Evolutionary conservation across 2,888 invertebrate species (phyloP), one percentile per base, ranked within the genome.

Genomic region (Esperia sulphurella): DNA sequence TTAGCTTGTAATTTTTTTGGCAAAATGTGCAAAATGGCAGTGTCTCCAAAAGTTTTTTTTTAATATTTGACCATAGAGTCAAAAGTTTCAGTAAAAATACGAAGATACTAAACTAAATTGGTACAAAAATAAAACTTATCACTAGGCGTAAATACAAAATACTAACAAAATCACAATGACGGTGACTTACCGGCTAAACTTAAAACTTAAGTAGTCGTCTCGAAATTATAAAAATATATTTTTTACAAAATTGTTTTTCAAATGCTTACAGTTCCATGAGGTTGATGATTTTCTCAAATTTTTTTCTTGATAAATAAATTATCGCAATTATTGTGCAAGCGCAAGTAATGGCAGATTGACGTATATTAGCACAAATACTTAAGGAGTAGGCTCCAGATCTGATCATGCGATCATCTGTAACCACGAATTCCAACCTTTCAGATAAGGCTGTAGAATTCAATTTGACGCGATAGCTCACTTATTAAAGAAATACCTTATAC

Each of bases 41-140:
- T 86, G 81, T 75, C 50, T 46, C 50, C 48, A 54, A 45, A 52
- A 51, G 50, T 48, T 54, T 53, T 57, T 13, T 49, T 54, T 53
- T 50, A 48, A 49, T 64, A 70, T 67, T 69, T 68, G 66, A 71
- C 67, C 63, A 50, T 55, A 51, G 6, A 35, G 48, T 51, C 53
- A 56, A 54, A 42, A 14, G 49, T 53, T 51, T 49, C 45, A 59
- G 47, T 50, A 59, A 64, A 53, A 43, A 40, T 43, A 12, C 1
- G 12, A 45, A 39, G 39, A 21, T 41, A 43, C 13, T 31, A 31
- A 31, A 68, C 55, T 72, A 79, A 75, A 71, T 63, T 74, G 77
- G 75, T 85, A 86, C 72, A 86, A 86, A 86, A 85, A 84, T 84
- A 84, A 80, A 65, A 63, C 75, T 79, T 77, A 49, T 14, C 29